A percentile compares a stretch with the other conserved stretches of the same genome.
Evolutionary conservation across 1,140 invertebrate genomes (phyloP).

Genomic region (Penaeus indicus): DNA sequence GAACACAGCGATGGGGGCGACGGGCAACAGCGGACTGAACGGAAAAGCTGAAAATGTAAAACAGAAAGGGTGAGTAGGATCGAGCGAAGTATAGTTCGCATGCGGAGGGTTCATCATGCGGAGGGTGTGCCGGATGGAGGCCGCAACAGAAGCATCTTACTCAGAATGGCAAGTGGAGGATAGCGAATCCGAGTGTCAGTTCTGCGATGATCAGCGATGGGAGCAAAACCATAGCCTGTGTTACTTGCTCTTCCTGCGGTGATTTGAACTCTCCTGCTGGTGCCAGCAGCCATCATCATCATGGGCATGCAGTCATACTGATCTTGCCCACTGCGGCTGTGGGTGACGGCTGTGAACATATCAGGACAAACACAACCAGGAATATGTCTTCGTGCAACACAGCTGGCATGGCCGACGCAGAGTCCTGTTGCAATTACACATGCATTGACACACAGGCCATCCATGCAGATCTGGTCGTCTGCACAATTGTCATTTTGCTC

Average conservation of each 20-base stretch:
- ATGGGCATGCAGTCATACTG: conserved; percentile 55
- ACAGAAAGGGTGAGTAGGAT: conserved; percentile 12
- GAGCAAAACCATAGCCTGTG: not conserved
- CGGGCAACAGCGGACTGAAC: conserved; percentile 34
- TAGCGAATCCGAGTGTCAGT: conserved; percentile 23
- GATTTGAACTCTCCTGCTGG: not conserved
- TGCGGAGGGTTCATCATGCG: conserved; percentile 31
- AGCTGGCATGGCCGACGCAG: conserved; percentile 50
- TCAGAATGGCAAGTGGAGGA: conserved; percentile 2
- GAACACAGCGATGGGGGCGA: conserved; percentile 36
- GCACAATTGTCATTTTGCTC: conserved; percentile 32
- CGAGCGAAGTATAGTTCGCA: conserved; percentile 11
- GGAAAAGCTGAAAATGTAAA: conserved; percentile 39
- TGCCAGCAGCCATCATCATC: not conserved
- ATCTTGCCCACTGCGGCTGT: not conserved
- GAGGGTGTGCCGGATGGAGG: conserved; percentile 15
- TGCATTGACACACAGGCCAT: conserved; percentile 40
- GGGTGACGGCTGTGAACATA: conserved; percentile 46
- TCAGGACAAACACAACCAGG: conserved; percentile 46
- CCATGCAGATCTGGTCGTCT: conserved; percentile 43
- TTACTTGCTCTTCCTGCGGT: not conserved
- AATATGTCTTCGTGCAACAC: conserved; percentile 29
- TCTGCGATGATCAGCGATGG: not conserved
- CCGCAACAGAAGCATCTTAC: conserved; percentile 25
- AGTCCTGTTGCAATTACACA: conserved; percentile 25